phyloP scores from a whole-genome alignment of 2,113 vertebrate genomes.

The Machaerirhynchus nigripectus region DNA sequence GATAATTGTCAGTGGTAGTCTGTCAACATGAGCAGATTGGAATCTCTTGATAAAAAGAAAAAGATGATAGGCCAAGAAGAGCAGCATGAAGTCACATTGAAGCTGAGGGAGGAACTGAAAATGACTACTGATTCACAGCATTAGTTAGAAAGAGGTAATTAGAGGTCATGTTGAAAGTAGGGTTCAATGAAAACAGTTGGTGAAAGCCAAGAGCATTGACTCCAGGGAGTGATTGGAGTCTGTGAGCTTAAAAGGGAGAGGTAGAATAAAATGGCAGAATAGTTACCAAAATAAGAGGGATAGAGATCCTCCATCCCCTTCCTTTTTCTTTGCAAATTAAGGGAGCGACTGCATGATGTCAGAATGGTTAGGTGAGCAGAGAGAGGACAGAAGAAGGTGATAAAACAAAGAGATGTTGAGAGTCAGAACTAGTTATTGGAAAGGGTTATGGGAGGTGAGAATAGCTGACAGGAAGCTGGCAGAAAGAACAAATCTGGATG shows the following conservation, averaged over 20 bases:
- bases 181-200: background rate
- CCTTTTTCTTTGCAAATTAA: background rate
- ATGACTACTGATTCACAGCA: background rate
- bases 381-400: background rate
- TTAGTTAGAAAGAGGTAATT: background rate
- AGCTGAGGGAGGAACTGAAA: background rate
- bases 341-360: background rate
- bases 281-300: background rate
- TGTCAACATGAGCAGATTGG: slow-evolving; percentile 40
- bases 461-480: background rate
- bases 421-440: background rate
- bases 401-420: background rate
- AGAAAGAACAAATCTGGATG: background rate
- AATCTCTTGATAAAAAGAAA: slow-evolving; percentile 37
- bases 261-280: background rate
- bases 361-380: background rate
- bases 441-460: background rate
- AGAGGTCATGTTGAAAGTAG: background rate
- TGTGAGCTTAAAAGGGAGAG: background rate
- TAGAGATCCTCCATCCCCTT: background rate
- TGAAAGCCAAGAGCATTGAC: background rate
- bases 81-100: background rate
- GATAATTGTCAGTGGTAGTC: slow-evolving; percentile 26
- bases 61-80: slow-evolving; percentile 21
- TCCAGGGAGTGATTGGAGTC: background rate